phyloP scores from a whole-genome alignment of 2,113 vertebrate species.

The Acrocephalus arundinaceus region DNA sequence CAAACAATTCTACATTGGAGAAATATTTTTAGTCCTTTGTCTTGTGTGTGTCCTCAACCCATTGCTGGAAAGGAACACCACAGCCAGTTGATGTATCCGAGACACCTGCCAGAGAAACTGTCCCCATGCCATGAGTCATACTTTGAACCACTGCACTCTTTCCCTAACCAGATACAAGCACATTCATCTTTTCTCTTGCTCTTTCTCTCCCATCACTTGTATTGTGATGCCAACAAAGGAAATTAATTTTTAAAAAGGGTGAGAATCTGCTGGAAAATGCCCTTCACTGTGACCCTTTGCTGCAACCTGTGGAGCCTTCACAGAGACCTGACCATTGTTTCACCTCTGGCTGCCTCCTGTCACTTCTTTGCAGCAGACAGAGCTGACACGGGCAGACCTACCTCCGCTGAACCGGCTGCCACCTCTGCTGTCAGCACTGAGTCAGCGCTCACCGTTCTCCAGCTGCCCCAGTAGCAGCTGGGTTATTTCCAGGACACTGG shows the following conservation, averaged over 20 bases:
- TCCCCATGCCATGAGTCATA: not conserved
- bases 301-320: not conserved
- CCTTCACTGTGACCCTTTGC: not conserved
- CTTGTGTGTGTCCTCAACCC: not conserved
- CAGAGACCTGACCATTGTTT: not conserved
- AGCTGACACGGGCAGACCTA: not conserved
- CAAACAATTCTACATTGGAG: not conserved
- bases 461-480: not conserved
- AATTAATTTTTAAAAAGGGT: fast-evolving
- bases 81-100: fast-evolving
- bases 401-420: not conserved
- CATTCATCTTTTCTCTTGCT: not conserved
- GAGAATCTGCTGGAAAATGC: not conserved
- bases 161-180: not conserved
- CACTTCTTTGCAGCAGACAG: not conserved
- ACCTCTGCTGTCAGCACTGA: not conserved
- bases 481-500: not conserved
- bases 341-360: not conserved
- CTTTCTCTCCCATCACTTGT: not conserved
- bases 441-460: not conserved
- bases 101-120: not conserved
- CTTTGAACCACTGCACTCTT: not conserved
- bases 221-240: not conserved
- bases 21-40: not conserved
- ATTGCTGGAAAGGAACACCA: not conserved